phyloP scores from a whole-genome alignment of 2,113 vertebrate species.

The Leuciscus idus region DNA sequence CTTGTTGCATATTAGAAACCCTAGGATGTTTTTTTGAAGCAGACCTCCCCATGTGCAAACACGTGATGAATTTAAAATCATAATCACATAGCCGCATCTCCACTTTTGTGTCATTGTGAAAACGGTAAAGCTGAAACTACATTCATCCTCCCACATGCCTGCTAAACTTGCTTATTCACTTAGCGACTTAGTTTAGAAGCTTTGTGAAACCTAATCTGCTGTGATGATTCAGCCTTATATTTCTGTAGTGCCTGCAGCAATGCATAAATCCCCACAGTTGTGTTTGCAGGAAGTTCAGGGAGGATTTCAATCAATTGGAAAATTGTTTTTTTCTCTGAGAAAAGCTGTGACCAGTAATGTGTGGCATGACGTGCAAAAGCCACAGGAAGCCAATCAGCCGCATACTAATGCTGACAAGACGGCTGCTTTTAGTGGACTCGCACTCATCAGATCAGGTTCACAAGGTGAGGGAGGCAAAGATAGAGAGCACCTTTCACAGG shows the following conservation, averaged over 20 bases:
- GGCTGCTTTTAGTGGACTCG: constrained; percentile 29
- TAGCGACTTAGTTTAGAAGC: constrained; percentile 30
- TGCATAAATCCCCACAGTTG: constrained; percentile 30
- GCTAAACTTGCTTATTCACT: constrained; percentile 36
- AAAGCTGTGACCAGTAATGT: neutral
- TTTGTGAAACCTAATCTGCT: constrained; percentile 36
- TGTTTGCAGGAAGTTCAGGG: neutral
- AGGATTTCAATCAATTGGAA: constrained; percentile 36
- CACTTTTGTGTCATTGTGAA: constrained; percentile 15
- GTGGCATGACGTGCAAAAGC: constrained; percentile 19
- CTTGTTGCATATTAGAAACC: constrained; percentile 29
- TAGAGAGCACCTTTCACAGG: neutral
- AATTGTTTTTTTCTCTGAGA: neutral
- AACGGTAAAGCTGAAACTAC: constrained; percentile 19
- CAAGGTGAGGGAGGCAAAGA: constrained; percentile 13
- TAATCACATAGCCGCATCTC: neutral
- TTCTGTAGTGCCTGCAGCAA: constrained; percentile 42
- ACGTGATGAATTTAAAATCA: constrained; percentile 33
- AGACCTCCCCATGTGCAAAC: neutral
- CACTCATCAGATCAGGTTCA: constrained; percentile 31
- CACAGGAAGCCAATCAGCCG: constrained; percentile 34
- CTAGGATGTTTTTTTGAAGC: neutral
- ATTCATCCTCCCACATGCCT: constrained; percentile 44
- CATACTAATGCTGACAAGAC: constrained; percentile 56
- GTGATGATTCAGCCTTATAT: constrained; percentile 33